Percentiles rank a stretch among this genome's conserved stretches.
Conservation (phyloP, 2,797 vertebrate species). For the Rousettus madagascariensis region DNA sequence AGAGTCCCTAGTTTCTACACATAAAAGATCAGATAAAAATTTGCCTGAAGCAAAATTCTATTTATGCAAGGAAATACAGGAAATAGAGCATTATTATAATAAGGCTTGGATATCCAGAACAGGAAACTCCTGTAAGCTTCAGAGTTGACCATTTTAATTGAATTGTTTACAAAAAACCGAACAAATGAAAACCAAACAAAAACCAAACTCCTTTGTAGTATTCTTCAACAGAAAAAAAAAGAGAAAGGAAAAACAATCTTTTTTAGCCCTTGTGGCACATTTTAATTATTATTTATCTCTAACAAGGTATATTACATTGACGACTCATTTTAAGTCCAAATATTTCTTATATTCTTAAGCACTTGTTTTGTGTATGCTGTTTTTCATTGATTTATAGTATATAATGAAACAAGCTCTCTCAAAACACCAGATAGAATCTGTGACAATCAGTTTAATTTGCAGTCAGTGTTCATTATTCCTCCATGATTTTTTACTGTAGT, state of each 20-base stretch:
- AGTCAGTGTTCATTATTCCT: conserved; percentile 48
- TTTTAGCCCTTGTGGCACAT: not conserved
- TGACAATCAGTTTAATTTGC: conserved; percentile 53
- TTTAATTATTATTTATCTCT: conserved; percentile 47
- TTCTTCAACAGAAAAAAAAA: not conserved
- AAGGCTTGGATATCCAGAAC: conserved; percentile 14
- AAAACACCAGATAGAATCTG: conserved; percentile 45
- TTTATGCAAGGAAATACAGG: conserved; percentile 44
- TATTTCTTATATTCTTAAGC: conserved; percentile 49
- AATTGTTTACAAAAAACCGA: not conserved
- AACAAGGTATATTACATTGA: not conserved
- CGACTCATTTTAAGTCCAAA: conserved; percentile 12
- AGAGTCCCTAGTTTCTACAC: not conserved
- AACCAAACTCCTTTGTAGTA: not conserved
- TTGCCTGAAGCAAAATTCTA: conserved; percentile 44
- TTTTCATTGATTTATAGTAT: conserved; percentile 48
- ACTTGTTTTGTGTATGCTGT: conserved; percentile 7
- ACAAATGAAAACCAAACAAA: not conserved
- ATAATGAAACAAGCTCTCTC: not conserved
- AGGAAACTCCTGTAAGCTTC: conserved; percentile 25
- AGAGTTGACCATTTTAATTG: conserved; percentile 41
- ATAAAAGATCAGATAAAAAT: conserved; percentile 38
- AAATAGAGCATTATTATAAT: conserved; percentile 59
- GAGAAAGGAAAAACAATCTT: not conserved
- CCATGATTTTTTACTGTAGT: conserved; percentile 14